Evolutionary conservation across 1,140 invertebrate genomes (phyloP), one percentile per base, ranked within the genome.

Genomic region (Helicoverpa armigera): DNA sequence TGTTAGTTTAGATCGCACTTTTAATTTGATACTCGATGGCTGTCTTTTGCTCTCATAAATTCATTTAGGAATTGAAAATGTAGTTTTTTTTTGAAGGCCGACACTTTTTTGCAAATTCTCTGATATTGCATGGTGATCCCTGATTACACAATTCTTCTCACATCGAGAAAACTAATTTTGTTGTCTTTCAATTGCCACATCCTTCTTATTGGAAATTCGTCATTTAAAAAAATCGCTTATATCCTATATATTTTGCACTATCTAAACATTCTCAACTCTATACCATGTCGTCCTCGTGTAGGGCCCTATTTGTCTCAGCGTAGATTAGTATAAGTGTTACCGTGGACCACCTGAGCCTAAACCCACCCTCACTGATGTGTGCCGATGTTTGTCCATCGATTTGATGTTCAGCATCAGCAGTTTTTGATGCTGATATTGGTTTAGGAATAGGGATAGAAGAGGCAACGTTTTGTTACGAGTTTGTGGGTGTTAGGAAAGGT

Each of bases 321-420:
- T 86, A 89, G 90, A 90, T 92, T 90, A 90, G 86, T 84, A 79
- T 89, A 89, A 92, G 90, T 92, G 89, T 87, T 86, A 65, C 58
- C 82, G 76, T 82, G 29, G 73, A 75, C 70, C 90, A 92, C 88
- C 90, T 92, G 90, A 16, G 89, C 82, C 82, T 18, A 56, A 80
- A 60, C 77, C 56, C 58, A 72, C 67, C 67, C 13, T 77, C 73
- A 35, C 50, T 60, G 65, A 54, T 50, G 50, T 67, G 75, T 65
- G 29, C 53, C 63, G 61, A 65, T 12, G 50, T 60, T 23, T 53
- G 18, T 63, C 74, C 48, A 61, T 63, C 60, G 58, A 63, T n/a
- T 35, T 23, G 14, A 54, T 7, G 2, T 61, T 43, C 16, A 16
- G 10, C 50, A 29, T 77, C 75, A 77, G 75, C 75, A 54, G 35